Evolutionary conservation across 2,888 invertebrate genomes (phyloP), one percentile per base, ranked within the genome.

Genomic region (Heliconius cydno): DNA sequence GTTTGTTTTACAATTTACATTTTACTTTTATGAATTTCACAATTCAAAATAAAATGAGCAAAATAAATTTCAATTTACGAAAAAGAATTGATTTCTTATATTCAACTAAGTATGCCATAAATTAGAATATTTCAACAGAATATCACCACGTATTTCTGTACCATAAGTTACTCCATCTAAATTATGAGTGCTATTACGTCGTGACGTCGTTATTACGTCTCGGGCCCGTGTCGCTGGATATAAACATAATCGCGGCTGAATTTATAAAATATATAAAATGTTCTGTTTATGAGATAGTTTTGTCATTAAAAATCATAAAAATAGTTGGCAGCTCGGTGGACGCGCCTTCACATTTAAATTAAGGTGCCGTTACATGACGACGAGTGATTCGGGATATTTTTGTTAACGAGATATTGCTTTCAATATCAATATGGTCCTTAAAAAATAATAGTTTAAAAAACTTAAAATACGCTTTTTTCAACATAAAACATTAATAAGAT

Each of bases 231-330:
- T 68, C 79, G 77, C 75, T 75, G n/a, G 75, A 52, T 79, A 76
- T 80, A 77, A 80, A 77, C 28, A 72, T 38, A 75, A 78, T 70
- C 41, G 71, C 76, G 75, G 57, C 34, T 34, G 63, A 73, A 72
- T 77, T 46, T 80, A 80, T 81, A 81, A 78, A 79, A 78, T 84
- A 83, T 86, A 86, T 86, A 86, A 88, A 88, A 86, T 82, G 74
- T 77, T 79, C 82, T 85, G 85, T 90, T 90, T 88, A 88, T 88
- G 86, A 81, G 84, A 86, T 85, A 86, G 86, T 86, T 89, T 87
- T 87, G 86, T 87, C 86, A 87, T 87, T 86, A 85, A 85, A 87
- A 81, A 85, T 87, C 86, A 88, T 91, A 90, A 92, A 92, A 92
- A 90, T 91, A 88, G 86, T 91, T 92, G 92, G 92, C 92, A 91